Evolutionary conservation across 2,888 invertebrate genomes (phyloP), one percentile per base, ranked within the genome.

Genomic region (Listrodromus nycthemerus): DNA sequence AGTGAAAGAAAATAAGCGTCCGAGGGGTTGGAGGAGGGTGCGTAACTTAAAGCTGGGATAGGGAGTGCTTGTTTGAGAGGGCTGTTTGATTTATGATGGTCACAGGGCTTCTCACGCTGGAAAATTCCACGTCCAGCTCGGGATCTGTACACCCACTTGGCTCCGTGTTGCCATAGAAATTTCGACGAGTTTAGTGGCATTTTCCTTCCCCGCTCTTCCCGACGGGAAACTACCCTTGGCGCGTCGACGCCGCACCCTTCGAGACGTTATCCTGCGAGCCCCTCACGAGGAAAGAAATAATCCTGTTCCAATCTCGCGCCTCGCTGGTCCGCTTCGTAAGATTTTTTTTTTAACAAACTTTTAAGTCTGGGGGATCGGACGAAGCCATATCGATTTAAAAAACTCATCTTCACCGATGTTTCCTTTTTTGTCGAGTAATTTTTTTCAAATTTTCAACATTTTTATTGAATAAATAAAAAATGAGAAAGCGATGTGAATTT

Each of bases 81-180:
- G 63, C 50, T 45, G 65, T 80, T 80, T 83, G 83, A 83, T 83
- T 83, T 83, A 83, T 76, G 83, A 83, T 77, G 77, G 80, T 65
- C 77, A 45, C 76, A 48, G 66, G 71, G 71, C 71, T 55, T 83
- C 82, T 61, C 71, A 61, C 45, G 30, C 71, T 45, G 33, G 16
- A 52, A 67, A 69, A 63, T 50, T 67, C 61, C 48, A 41, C 13
- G 50, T 33, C 67, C 30, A 67, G 24, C 61, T 37, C 27, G 63
- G 19, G 21, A 41, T 48, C 16, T 41, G 69, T 61, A 66, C 52
- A 24, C 63, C 70, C 55, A 55, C 21, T 76, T 76, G 21, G 48
- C 71, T 21, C 55, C 50, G 67, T 76, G 76, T 83, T 83, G 80
- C 80, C 58, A 50, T 70, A 24, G 37, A 77, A 80, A 52, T 80